A percentile compares a stretch with the other conserved stretches of the same genome.
Conservation (phyloP, 2,888 invertebrate species). For the Pyralis farinalis region DNA sequence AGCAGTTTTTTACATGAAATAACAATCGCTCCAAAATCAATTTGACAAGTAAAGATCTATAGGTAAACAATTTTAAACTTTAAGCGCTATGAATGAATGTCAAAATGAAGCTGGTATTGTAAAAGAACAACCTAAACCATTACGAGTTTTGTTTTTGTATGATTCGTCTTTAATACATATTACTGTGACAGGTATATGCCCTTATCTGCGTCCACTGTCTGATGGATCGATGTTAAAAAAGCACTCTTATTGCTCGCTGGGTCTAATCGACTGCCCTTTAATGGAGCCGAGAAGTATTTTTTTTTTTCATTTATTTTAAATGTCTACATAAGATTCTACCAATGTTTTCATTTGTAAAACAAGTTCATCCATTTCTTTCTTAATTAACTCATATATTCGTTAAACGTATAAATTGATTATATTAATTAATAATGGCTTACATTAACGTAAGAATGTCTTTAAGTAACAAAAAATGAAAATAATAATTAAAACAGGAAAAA, state of each 20-base stretch:
- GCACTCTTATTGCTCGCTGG: constrained; percentile 49
- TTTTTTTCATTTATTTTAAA: background rate
- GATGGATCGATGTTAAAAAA: constrained; percentile 70
- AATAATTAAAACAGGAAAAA: too few relatives aligned
- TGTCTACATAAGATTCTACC: background rate
- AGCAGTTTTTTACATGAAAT: too few relatives aligned
- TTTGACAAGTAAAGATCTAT: too few relatives aligned
- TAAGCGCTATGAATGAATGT: background rate
- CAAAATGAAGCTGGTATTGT: background rate
- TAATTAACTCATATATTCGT: too few relatives aligned
- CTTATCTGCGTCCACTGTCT: constrained; percentile 59
- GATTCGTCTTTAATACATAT: constrained; percentile 60
- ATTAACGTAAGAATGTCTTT: too few relatives aligned
- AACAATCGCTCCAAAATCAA: too few relatives aligned
- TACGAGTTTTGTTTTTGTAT: constrained; percentile 22
- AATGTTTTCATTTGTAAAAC: background rate
- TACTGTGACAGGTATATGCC: constrained; percentile 64
- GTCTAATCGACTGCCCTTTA: constrained; percentile 57
- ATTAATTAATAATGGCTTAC: too few relatives aligned
- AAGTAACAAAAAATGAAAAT: too few relatives aligned
- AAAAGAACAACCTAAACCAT: background rate
- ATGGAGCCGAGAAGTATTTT: constrained; percentile 37
- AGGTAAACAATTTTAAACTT: too few relatives aligned
- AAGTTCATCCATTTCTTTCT: too few relatives aligned
- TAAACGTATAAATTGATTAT: too few relatives aligned